These are phyloP conservation scores for Cynodonichthys magdalenae DNA, from an alignment of 2,797 vertebrate genomes.

Conservation along the genomic window DNA sequence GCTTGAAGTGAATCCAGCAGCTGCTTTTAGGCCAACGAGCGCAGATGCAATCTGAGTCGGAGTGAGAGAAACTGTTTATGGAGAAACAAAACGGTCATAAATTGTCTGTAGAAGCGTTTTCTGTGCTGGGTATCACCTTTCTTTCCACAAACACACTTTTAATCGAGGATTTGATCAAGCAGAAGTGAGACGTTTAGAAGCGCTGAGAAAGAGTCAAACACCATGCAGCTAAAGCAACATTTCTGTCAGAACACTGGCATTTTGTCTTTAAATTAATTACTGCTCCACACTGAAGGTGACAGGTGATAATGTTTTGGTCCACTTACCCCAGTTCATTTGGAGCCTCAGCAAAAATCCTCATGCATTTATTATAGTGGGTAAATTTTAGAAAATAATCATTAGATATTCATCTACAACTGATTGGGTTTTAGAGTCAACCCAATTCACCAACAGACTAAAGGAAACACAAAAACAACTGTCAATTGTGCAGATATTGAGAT, in stretches of 20 bases:
- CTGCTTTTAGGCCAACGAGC: constrained; percentile 56
- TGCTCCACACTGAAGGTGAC: no score
- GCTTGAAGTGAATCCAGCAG: constrained; percentile 54
- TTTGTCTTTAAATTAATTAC: constrained; percentile 64
- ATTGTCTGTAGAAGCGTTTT: constrained; percentile 63
- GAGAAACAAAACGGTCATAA: constrained; percentile 56
- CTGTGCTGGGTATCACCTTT: constrained; percentile 64
- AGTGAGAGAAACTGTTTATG: constrained; percentile 43
- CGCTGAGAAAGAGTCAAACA: constrained; percentile 56
- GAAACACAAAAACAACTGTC: no score
- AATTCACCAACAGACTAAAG: no score
- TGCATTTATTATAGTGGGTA: no score
- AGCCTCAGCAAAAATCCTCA: no score
- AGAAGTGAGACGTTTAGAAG: constrained; percentile 66
- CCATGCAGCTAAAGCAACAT: constrained; percentile 62
- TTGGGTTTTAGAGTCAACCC: no score
- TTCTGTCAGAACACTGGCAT: constrained; percentile 49
- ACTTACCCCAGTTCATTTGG: no score
- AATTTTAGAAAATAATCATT: no score
- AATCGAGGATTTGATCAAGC: constrained; percentile 74
- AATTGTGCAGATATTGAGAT: no score
- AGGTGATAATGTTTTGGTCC: no score
- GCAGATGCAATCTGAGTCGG: constrained; percentile 60
- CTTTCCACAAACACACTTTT: constrained; percentile 71
- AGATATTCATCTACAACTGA: no score